phyloP scores from a whole-genome alignment of 1,140 invertebrate genomes.

The Mesaphorura yosii region DNA sequence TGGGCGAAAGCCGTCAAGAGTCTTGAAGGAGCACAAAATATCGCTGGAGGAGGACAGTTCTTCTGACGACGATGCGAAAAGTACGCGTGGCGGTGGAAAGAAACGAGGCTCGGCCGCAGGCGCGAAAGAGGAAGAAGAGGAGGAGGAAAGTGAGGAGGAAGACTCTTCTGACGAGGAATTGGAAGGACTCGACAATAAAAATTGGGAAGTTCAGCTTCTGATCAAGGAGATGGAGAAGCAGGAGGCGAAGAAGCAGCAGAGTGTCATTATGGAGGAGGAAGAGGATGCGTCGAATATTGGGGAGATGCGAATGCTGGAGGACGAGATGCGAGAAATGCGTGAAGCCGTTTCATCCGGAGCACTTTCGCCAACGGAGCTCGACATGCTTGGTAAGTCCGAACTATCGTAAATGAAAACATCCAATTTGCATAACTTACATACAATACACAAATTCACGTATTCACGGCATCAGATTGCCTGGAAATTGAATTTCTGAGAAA shows the following conservation, averaged over 20 bases:
- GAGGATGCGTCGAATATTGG: not conserved
- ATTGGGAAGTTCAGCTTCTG: constrained; percentile 67
- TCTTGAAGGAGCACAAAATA: not conserved
- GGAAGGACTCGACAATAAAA: constrained; percentile 41
- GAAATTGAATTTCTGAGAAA: no score
- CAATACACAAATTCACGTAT: no score
- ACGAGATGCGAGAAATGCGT: constrained; percentile 29
- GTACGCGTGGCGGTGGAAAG: no score
- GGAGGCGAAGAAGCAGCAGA: constrained; percentile 35
- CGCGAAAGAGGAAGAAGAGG: constrained; percentile 39
- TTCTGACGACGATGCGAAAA: no score
- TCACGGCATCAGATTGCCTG: no score
- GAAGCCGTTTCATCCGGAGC: constrained; percentile 20
- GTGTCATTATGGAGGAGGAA: not conserved
- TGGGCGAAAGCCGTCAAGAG: not conserved
- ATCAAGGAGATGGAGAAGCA: constrained; percentile 55
- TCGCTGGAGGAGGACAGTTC: constrained; percentile 18
- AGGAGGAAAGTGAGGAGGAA: constrained; percentile 23
- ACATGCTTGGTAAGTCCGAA: no score
- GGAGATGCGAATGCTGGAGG: constrained; percentile 25
- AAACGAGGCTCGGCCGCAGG: constrained; percentile 38
- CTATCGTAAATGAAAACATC: no score
- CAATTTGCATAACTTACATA: no score
- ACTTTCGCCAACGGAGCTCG: constrained; percentile 29
- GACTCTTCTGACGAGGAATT: constrained; percentile 13